Base-by-base conservation (phyloP, 2,888 invertebrate species). In the Stomorhina lunata region DNA sequence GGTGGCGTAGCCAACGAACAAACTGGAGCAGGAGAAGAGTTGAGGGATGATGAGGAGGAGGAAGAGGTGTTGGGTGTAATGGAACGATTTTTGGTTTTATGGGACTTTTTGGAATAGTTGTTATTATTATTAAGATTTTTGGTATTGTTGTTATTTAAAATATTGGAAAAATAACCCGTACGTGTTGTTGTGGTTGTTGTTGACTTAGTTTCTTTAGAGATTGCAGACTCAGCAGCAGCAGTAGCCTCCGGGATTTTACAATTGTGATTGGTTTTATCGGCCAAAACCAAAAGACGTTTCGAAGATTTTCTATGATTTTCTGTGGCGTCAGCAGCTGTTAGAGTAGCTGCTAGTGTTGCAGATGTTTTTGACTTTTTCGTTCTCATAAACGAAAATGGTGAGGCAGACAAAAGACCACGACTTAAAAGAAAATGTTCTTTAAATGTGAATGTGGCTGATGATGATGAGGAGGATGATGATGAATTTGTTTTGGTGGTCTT, bases 301-400 rank as follows among this genome's bases (percentile, higher is more conserved):
- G 82, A 79, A 9, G 55, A 72, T 69, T 83, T 83, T 77, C 83
- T 79, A 48, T 76, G 55, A 20, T 83, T 61, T 77, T 66, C 66
- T 55, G 78, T 22, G 48, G 71, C 25, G 61, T 59, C 40, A 43
- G 50, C 48, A 61, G 77, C 59, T 25, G 59, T 27, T 40, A 61
- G 50, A 3, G 43, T 29, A 15, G 61, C 25, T 25, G 48, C 32
- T 59, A 66, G 73, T 53, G 75, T 61, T 65, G 78, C 66, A 50
- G 84, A 69, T 65, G 84, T 84, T 83, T 87, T 88, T 71, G 89
- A 84, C 66, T 87, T 89, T 81, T 88, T 88, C 78, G 85, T 86
- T 81, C 88, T 88, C 82, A 88, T 81, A 79, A 88, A 89, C 63
- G 88, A 84, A 77, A 88, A 84, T 57, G 77, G 80, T 59, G 80